phyloP scores from a whole-genome alignment of 1,140 invertebrate genomes.

The Goniozus legneri region DNA sequence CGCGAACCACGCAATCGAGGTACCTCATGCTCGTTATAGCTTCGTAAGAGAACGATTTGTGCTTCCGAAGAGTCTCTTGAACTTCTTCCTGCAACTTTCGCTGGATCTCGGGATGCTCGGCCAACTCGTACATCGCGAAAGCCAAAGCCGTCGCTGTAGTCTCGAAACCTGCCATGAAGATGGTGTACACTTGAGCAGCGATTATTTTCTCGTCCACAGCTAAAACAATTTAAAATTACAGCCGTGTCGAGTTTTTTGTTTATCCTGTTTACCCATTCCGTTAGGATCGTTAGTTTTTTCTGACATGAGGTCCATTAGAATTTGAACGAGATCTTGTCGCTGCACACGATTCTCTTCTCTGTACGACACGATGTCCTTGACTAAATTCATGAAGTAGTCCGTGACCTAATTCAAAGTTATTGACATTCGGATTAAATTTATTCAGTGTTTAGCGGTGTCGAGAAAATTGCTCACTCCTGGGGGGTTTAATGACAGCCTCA shows the following conservation, averaged over 20 bases:
- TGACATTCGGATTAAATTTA: neutral
- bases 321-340: slow-evolving; percentile 39
- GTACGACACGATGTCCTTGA: slow-evolving; percentile 27
- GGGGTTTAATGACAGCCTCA: slow-evolving; percentile 2
- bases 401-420: slow-evolving; percentile 10
- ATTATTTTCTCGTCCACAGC: slow-evolving; percentile 15
- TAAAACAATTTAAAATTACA: neutral
- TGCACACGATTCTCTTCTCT: slow-evolving; percentile 28
- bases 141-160: slow-evolving; percentile 22
- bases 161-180: slow-evolving; percentile 34
- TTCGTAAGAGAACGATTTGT: slow-evolving; percentile 40
- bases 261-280: neutral
- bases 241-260: neutral
- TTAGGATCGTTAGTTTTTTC: neutral
- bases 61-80: slow-evolving; percentile 11
- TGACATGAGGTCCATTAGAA: slow-evolving; percentile 32
- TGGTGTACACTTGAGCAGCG: slow-evolving; percentile 27
- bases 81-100: slow-evolving; percentile 40
- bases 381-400: slow-evolving; percentile 31
- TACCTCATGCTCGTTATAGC: slow-evolving; percentile 45
- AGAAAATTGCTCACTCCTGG: neutral
- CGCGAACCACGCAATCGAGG: slow-evolving; percentile 36
- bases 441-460: too few species aligned
- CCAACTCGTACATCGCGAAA: slow-evolving; percentile 34
- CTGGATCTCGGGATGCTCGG: slow-evolving; percentile 29